Percentiles rank a stretch among this genome's conserved stretches.
phyloP scores from a whole-genome alignment of 2,113 vertebrate genomes.

The Mohoua ochrocephala region DNA sequence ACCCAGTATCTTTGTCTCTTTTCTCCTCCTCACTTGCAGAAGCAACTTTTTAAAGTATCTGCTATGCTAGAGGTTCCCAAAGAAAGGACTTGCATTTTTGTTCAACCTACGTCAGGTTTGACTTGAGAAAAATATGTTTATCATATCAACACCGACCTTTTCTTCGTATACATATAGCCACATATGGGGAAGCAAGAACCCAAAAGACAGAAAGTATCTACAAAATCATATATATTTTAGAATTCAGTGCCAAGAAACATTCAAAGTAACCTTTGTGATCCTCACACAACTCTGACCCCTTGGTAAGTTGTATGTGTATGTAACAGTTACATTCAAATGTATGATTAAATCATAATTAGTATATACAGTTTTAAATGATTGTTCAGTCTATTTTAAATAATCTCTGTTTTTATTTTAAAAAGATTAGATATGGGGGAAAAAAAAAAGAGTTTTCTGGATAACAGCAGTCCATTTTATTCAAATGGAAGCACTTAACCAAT shows the following conservation, averaged over 20 bases:
- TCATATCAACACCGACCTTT: neutral
- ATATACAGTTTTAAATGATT: neutral
- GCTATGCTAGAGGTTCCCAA: neutral
- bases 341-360: neutral
- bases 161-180: neutral
- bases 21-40: neutral
- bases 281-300: neutral
- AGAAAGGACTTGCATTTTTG: neutral
- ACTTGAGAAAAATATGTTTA: neutral
- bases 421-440: neutral
- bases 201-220: neutral
- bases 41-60: neutral
- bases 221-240: neutral
- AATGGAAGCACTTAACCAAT: neutral
- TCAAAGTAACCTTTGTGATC: neutral
- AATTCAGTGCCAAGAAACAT: neutral
- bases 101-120: neutral
- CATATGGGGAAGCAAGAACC: neutral
- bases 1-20: neutral
- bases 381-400: neutral
- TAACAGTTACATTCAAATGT: neutral
- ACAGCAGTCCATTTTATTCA: neutral
- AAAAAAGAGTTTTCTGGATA: neutral
- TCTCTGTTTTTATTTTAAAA: neutral
- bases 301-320: neutral